Conservation (phyloP, 2,888 invertebrate species). For the Cantharis flavilabris region DNA sequence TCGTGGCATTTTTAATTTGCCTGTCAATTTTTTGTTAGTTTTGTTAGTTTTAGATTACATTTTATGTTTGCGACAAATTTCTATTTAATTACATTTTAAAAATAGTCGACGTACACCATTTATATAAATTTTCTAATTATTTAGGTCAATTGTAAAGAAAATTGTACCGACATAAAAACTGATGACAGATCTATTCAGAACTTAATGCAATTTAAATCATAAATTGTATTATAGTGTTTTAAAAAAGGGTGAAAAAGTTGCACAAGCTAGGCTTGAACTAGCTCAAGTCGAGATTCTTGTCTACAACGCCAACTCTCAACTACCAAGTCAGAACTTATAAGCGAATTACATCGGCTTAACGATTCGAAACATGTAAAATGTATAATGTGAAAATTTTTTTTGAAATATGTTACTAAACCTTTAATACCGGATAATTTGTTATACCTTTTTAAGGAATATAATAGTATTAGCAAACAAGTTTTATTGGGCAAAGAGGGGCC, state of each 20-base stretch:
- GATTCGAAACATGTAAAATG: background rate
- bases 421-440: background rate
- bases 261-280: background rate
- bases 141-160: background rate
- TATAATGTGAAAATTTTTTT: background rate
- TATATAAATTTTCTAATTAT: background rate
- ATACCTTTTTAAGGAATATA: no score
- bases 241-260: background rate
- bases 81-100: no score
- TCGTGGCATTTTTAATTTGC: no score
- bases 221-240: background rate
- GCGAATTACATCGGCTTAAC: background rate
- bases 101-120: background rate
- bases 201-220: background rate
- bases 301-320: background rate
- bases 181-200: background rate
- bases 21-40: no score
- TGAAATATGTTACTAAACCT: background rate
- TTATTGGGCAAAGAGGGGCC: no score
- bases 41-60: no score
- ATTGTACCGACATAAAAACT: background rate
- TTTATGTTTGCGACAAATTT: no score
- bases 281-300: background rate
- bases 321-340: background rate
- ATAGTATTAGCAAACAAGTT: no score